phyloP scores from a whole-genome alignment of 92 coral and sea anemone genomes.

The Desmophyllum pertusum region DNA sequence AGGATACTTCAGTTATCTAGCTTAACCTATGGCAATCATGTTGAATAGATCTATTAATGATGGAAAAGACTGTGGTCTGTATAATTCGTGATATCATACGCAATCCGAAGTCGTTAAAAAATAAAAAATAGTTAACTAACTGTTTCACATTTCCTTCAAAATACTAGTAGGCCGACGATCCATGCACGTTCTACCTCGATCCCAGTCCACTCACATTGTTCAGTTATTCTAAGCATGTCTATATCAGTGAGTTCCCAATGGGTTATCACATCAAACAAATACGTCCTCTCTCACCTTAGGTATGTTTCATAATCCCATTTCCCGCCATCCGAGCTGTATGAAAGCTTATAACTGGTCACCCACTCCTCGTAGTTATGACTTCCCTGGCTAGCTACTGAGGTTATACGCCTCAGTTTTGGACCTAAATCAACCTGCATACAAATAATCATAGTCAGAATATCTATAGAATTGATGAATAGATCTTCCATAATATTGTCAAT shows the following conservation, averaged over 20 bases:
- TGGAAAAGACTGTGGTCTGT: not conserved
- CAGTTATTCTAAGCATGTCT: too few species aligned
- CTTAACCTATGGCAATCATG: not conserved
- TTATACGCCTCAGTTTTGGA: constrained; percentile 57
- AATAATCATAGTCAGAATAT: not conserved
- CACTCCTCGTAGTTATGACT: constrained; percentile 69
- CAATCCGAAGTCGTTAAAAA: too few species aligned
- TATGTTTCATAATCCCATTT: constrained; percentile 56
- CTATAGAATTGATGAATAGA: not conserved
- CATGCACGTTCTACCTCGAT: not conserved
- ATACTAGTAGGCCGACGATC: not conserved
- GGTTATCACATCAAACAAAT: not conserved
- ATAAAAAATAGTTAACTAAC: too few species aligned
- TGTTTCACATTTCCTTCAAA: too few species aligned
- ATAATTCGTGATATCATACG: not conserved
- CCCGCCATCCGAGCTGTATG: constrained; percentile 59
- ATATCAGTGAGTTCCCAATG: too few species aligned
- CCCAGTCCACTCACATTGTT: too few species aligned
- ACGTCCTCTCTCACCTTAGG: constrained; percentile 35
- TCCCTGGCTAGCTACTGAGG: constrained; percentile 69
- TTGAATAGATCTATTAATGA: not conserved
- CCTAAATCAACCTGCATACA: constrained; percentile 65
- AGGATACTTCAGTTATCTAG: not conserved
- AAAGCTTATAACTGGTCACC: constrained; percentile 65
- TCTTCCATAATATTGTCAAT: too few species aligned